Conservation (phyloP, 2,113 vertebrate species). For the Pheucticus melanocephalus region DNA sequence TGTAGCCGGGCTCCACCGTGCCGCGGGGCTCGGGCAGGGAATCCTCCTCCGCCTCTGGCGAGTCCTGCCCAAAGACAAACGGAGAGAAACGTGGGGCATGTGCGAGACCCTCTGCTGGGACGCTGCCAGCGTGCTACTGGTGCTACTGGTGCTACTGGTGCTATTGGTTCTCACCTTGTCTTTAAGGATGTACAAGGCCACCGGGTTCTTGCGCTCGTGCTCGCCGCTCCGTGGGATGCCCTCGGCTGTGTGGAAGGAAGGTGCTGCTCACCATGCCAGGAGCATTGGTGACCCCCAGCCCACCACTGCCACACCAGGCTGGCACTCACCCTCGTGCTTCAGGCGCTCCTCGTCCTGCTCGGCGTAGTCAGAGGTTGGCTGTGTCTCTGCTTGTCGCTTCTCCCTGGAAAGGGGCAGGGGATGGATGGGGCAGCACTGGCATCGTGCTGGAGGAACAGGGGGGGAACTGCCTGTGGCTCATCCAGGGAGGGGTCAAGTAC, state of each 20-base stretch:
- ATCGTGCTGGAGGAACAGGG: rapidly evolving
- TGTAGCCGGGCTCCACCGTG: not conserved
- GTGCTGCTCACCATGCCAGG: rapidly evolving
- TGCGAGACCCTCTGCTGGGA: rapidly evolving
- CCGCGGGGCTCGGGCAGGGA: not conserved
- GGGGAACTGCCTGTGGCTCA: not conserved
- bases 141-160: rapidly evolving
- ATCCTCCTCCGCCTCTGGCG: not conserved
- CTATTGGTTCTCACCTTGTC: constrained; percentile 79
- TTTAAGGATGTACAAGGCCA: constrained; percentile 89
- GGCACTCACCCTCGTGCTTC: constrained; percentile 83
- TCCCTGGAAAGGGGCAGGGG: constrained; percentile 68
- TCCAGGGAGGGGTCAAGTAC: not conserved
- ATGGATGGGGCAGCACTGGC: not conserved
- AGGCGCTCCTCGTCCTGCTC: constrained; percentile 82
- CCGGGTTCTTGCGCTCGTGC: constrained; percentile 86
- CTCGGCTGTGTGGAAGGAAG: constrained; percentile 74
- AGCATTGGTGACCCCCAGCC: rapidly evolving
- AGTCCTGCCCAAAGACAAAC: not conserved
- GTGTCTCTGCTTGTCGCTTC: constrained; percentile 81
- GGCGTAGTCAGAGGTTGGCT: constrained; percentile 76
- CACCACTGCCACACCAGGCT: rapidly evolving
- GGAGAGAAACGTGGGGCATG: rapidly evolving
- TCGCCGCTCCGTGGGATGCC: constrained; percentile 79
- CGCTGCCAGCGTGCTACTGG: rapidly evolving